A percentile compares a stretch with the other conserved stretches of the same genome.
Conservation (phyloP, 2,113 vertebrate genomes). For the Bos indicus region DNA sequence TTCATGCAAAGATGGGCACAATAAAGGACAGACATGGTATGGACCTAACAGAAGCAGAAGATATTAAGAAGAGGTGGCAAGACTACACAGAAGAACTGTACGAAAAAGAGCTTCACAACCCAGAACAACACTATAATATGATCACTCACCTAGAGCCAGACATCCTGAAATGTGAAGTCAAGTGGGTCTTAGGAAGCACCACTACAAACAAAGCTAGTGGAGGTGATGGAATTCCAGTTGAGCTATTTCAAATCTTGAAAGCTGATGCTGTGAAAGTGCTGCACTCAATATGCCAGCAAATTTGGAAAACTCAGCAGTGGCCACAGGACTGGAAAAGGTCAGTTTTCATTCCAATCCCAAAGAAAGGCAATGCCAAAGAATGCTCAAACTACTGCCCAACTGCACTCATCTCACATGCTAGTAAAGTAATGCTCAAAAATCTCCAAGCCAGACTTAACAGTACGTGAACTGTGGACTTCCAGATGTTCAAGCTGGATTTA, state of each 20-base stretch:
- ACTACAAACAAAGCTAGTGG: neutral
- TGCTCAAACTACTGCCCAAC: neutral
- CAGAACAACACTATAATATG: neutral
- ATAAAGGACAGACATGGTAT: neutral
- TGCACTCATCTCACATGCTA: neutral
- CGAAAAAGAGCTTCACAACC: neutral
- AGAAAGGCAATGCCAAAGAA: neutral
- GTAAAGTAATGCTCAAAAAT: neutral
- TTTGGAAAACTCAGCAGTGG: neutral
- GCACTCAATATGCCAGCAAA: neutral
- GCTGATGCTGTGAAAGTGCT: neutral
- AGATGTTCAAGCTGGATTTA: neutral
- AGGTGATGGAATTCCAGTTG: neutral
- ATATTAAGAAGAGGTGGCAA: neutral
- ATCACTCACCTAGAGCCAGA: neutral
- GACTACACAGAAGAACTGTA: neutral
- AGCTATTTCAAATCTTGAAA: neutral
- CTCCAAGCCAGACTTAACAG: neutral
- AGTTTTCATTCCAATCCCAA: neutral
- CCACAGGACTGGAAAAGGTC: neutral
- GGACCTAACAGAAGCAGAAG: neutral
- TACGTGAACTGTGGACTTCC: neutral
- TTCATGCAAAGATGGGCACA: neutral
- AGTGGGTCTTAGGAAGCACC: neutral
- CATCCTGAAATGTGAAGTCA: neutral